Conservation (phyloP, 2,888 invertebrate genomes). For the Epiblema foenella region DNA sequence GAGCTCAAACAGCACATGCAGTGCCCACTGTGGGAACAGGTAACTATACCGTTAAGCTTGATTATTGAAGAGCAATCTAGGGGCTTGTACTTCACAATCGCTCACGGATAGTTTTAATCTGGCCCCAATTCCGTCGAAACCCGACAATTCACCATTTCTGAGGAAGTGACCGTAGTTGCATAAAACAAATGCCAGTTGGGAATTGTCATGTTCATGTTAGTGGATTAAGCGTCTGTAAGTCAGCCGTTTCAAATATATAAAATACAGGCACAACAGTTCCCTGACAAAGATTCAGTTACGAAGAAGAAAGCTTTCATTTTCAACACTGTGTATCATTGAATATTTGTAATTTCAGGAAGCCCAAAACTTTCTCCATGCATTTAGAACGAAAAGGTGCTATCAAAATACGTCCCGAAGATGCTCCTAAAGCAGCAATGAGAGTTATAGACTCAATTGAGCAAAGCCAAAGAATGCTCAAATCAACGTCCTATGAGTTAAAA, state of each 20-base stretch:
- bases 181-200: too few relatives aligned
- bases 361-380: constrained; percentile 56
- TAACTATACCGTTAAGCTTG: not conserved
- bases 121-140: too few relatives aligned
- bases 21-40: constrained; percentile 70
- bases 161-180: too few relatives aligned
- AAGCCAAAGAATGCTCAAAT: constrained; percentile 81
- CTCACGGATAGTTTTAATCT: too few relatives aligned
- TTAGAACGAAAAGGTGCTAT: constrained; percentile 82
- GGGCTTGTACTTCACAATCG: too few relatives aligned
- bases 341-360: constrained; percentile 30
- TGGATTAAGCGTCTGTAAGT: too few relatives aligned
- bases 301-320: too few relatives aligned
- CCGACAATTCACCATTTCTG: too few relatives aligned
- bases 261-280: not conserved
- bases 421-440: constrained; percentile 75
- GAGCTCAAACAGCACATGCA: constrained; percentile 74
- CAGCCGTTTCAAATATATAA: too few relatives aligned
- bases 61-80: too few relatives aligned
- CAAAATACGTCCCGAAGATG: constrained; percentile 79
- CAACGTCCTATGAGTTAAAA: constrained; percentile 79
- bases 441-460: constrained; percentile 81
- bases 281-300: too few relatives aligned
- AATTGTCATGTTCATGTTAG: too few relatives aligned
- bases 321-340: not conserved